Base-by-base conservation (phyloP, 2,113 vertebrate genomes). In the Gopherus evgoodei region DNA sequence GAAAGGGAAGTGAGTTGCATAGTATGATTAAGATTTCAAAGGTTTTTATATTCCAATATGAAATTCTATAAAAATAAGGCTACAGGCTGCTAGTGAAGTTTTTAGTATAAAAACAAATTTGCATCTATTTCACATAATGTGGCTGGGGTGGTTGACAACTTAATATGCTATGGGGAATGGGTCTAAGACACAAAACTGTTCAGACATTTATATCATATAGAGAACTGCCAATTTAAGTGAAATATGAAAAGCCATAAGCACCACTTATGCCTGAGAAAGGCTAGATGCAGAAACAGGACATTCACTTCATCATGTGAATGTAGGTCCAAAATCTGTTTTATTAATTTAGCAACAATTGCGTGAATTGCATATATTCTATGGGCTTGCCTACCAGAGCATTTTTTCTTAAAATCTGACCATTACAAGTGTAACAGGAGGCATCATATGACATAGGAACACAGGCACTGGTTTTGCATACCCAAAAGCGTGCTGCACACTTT, bases 161-260 rank as follows among this genome's bases (percentile, higher is more conserved):
- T 27, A 1, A 38, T 27, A 52, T 22, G 16, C 21, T 56, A 86
- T 49, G 11, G 6, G 7, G 62, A 14, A 12, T 0, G 0, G 5
- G 52, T 52, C 56, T 27, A 79, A 44, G 3, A 42, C 1, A 6
- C 49, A 5, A 3, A 82, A 29, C 19, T 62, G 49, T 72, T 53
- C 52, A 25, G 22, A 42, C 38, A 75, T 72, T 84, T 53, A 42
- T 78, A 50, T 0, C 59, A 76, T 27, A 44, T 53, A 76, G 11
- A 75, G 52, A 56, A 27, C 52, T 38, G 27, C 19, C 47, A 78
- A 19, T 53, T 65, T 78, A 49, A 82, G 86, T 50, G 8, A 49
- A 19, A 44, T 12, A 13, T 4, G 3, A 79, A 57, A 50, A 84
- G 12, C 6, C 31, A 10, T 3, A 86, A 62, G 2, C 56, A 84